phyloP scores from a whole-genome alignment of 1,140 invertebrate species.

The Dreissena polymorpha region DNA sequence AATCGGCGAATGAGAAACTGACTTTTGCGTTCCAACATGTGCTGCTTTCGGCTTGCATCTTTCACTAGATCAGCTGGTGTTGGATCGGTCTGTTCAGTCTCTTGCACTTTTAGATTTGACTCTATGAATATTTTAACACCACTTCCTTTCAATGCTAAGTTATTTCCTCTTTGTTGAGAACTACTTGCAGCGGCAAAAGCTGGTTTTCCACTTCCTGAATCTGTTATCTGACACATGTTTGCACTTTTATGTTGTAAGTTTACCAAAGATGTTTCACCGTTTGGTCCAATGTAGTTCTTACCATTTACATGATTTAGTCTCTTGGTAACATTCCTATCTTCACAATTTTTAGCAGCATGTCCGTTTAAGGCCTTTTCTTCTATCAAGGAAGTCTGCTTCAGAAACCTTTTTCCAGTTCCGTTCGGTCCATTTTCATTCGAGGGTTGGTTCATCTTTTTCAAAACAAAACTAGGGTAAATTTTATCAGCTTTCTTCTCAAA shows the following conservation, averaged over 20 bases:
- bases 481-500: background rate
- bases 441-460: slow-evolving; percentile 61
- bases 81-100: background rate
- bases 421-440: slow-evolving; percentile 44
- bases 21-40: slow-evolving; percentile 84
- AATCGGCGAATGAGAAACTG: slow-evolving; percentile 87
- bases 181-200: background rate
- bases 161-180: background rate
- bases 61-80: slow-evolving; percentile 28
- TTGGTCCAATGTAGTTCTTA: background rate
- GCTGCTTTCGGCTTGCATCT: slow-evolving; percentile 80
- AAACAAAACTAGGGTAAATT: background rate
- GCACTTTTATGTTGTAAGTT: slow-evolving; percentile 22
- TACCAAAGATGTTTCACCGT: background rate
- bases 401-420: slow-evolving; percentile 28
- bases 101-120: background rate
- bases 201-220: background rate
- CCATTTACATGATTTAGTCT: background rate
- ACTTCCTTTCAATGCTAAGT: background rate
- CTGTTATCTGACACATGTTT: slow-evolving; percentile 41
- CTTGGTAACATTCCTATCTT: slow-evolving; percentile 6
- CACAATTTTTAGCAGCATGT: slow-evolving; percentile 15
- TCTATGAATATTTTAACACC: background rate
- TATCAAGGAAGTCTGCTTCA: slow-evolving; percentile 33
- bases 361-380: slow-evolving; percentile 41